Evolutionary conservation across 2,888 invertebrate species (phyloP).

Genomic region (Girardia tigrina): DNA sequence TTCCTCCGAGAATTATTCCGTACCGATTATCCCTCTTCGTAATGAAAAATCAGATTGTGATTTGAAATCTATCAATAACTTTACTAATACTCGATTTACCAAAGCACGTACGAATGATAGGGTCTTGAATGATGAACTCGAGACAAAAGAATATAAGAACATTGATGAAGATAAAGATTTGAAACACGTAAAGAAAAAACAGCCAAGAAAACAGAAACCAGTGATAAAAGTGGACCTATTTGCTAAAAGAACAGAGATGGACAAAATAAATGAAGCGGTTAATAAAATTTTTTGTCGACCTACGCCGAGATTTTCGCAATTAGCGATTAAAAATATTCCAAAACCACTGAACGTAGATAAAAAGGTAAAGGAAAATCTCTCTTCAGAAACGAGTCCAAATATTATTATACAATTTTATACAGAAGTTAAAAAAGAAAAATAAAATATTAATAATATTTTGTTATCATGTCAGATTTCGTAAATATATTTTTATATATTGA

Average conservation of each 20-base stretch:
- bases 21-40: not conserved
- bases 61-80: too few species aligned
- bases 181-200: not conserved
- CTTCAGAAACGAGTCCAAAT: slow-evolving; percentile 6
- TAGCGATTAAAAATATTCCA: too few species aligned
- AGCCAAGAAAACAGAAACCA: not conserved
- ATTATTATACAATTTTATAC: not conserved
- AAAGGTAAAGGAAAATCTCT: not conserved
- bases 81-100: too few species aligned
- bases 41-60: not conserved
- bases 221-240: not conserved
- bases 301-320: too few species aligned
- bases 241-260: not conserved
- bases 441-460: too few species aligned
- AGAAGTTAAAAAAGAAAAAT: not conserved
- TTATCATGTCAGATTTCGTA: too few species aligned
- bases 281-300: not conserved
- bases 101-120: too few species aligned
- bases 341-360: not conserved
- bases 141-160: too few species aligned
- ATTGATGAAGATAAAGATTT: too few species aligned
- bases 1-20: not conserved
- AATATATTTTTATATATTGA: too few species aligned
- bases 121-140: too few species aligned
- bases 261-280: not conserved